A percentile compares a stretch with the other conserved stretches of the same genome.
These are phyloP conservation scores for Spinus pinus DNA, from an alignment of 2,797 vertebrate species.

Conservation along the genomic window DNA sequence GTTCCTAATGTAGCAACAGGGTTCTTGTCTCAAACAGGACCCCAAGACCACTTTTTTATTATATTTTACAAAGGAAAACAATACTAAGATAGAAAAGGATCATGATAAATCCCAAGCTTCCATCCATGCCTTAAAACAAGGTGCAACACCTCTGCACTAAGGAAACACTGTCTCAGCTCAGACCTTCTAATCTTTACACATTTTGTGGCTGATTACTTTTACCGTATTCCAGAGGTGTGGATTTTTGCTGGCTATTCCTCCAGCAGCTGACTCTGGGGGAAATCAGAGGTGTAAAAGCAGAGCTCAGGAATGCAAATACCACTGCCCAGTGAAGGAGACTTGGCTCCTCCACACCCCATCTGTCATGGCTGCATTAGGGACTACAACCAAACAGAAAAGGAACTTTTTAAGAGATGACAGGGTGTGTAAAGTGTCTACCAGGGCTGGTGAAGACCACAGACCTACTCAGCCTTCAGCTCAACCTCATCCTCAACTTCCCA, in stretches of 20 bases:
- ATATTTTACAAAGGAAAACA: background rate
- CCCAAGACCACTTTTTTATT: background rate
- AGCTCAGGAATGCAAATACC: background rate
- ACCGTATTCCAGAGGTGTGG: background rate
- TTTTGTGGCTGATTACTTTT: background rate
- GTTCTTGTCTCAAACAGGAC: background rate
- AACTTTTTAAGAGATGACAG: background rate
- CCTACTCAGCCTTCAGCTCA: background rate
- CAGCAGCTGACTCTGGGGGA: background rate
- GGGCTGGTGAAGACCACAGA: background rate
- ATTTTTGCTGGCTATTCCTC: background rate
- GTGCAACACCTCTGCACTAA: background rate
- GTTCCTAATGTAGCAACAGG: background rate
- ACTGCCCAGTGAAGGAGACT: background rate
- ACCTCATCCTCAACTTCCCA: rapidly evolving
- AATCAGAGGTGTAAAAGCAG: background rate
- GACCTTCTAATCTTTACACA: background rate
- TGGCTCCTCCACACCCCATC: background rate
- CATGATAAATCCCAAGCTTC: background rate
- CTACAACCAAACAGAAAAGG: background rate
- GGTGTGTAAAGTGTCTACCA: background rate
- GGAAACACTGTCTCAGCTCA: background rate
- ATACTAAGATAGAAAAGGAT: background rate
- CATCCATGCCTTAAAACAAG: background rate
- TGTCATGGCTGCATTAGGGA: background rate